phyloP scores from a whole-genome alignment of 2,113 vertebrate species.

The Chaetorhynchus papuensis region DNA sequence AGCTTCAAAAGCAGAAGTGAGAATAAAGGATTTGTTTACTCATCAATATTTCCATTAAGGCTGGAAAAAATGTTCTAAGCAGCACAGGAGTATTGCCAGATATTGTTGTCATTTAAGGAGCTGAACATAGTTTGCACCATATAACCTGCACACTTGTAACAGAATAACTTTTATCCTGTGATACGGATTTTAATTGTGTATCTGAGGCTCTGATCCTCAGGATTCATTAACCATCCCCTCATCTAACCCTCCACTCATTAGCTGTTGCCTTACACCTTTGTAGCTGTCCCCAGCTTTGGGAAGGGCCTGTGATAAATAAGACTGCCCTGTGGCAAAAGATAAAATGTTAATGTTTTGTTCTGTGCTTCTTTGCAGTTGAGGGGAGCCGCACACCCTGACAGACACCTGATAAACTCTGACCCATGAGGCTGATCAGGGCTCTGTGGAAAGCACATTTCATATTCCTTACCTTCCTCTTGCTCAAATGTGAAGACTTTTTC shows the following conservation, averaged over 20 bases:
- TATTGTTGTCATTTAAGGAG: not conserved
- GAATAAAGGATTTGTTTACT: not conserved
- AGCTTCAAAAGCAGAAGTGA: not conserved
- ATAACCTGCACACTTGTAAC: not conserved
- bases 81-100: not conserved
- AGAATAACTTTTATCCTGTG: not conserved
- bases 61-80: not conserved
- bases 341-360: not conserved
- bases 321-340: not conserved
- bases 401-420: not conserved
- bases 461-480: not conserved
- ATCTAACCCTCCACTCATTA: not conserved
- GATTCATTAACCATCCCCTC: not conserved
- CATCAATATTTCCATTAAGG: not conserved
- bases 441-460: not conserved
- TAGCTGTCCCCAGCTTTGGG: not conserved
- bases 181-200: not conserved
- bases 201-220: not conserved
- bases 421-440: accelerated
- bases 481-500: not conserved
- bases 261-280: not conserved
- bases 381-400: not conserved
- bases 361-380: not conserved
- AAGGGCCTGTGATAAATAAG: not conserved
- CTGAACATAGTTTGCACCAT: not conserved